Conservation (phyloP, 2,113 vertebrate species). For the Lagopus muta region DNA sequence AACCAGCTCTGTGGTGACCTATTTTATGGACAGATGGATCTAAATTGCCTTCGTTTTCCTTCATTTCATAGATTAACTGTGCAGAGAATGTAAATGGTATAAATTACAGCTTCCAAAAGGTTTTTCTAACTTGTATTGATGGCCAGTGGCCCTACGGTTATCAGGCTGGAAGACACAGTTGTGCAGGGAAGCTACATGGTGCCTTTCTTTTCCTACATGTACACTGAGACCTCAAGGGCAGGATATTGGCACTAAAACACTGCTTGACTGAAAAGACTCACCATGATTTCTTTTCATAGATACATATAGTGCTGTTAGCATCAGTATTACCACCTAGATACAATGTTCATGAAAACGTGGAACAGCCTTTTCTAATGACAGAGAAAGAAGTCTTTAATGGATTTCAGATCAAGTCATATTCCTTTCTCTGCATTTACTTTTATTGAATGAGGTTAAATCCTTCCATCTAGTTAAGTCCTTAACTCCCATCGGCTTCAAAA, state of each 20-base stretch:
- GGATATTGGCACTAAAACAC: not conserved
- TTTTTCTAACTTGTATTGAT: not conserved
- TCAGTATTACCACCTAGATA: not conserved
- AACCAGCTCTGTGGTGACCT: slow-evolving; percentile 38
- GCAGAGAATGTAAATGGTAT: slow-evolving; percentile 7
- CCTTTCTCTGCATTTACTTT: not conserved
- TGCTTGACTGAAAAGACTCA: not conserved
- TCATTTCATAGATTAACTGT: slow-evolving; percentile 14
- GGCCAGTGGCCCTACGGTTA: not conserved
- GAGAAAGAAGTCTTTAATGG: not conserved
- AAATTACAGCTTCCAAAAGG: slow-evolving; percentile 33
- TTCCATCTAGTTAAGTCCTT: not conserved
- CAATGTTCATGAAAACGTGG: not conserved
- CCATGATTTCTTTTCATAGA: not conserved
- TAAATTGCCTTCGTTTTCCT: slow-evolving; percentile 8
- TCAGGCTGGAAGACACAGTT: not conserved
- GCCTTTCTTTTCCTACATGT: not conserved
- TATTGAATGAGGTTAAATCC: not conserved
- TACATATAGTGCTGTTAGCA: not conserved
- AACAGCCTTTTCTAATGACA: not conserved
- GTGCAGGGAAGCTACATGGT: not conserved
- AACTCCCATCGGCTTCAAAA: not conserved
- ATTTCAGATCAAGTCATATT: not conserved
- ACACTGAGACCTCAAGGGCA: not conserved
- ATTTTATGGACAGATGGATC: not conserved